A percentile compares a stretch with the other conserved stretches of the same genome.
phyloP scores from a whole-genome alignment of 2,888 invertebrate genomes.

The Tenthredo distinguenda region DNA sequence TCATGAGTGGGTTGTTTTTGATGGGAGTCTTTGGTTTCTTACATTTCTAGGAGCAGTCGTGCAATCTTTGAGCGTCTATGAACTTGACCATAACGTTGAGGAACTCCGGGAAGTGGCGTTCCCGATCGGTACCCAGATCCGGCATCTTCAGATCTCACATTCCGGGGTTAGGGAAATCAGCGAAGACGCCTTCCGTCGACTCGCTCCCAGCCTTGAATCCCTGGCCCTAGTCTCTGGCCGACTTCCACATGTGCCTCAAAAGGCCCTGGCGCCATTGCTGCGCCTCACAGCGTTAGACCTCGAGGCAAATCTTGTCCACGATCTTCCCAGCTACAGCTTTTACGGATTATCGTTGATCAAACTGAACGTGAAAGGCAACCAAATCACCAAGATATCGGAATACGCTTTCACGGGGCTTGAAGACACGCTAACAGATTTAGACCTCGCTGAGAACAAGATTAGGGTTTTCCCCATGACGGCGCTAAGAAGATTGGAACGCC shows the following conservation, averaged over 20 bases:
- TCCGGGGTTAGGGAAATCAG: constrained; percentile 79
- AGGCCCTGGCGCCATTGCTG: constrained; percentile 86
- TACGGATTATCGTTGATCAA: constrained; percentile 91
- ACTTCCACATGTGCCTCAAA: constrained; percentile 87
- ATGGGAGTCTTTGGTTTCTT: constrained; percentile 21
- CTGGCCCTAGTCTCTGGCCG: constrained; percentile 89
- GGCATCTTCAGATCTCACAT: constrained; percentile 89
- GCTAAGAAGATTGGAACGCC: constrained; percentile 86
- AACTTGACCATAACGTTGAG: constrained; percentile 90
- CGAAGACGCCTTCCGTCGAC: constrained; percentile 74
- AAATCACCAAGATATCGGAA: constrained; percentile 89
- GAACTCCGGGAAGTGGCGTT: constrained; percentile 88
- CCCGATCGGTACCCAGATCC: constrained; percentile 84
- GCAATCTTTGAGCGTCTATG: constrained; percentile 93
- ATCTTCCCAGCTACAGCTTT: constrained; percentile 92
- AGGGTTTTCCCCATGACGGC: constrained; percentile 90
- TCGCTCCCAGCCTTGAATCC: constrained; percentile 82
- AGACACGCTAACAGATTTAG: constrained; percentile 88
- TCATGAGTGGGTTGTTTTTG: neutral
- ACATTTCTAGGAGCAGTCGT: constrained; percentile 78
- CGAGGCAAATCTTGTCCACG: constrained; percentile 90
- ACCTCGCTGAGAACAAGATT: constrained; percentile 93
- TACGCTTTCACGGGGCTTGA: constrained; percentile 91
- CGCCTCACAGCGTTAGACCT: constrained; percentile 89
- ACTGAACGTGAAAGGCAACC: constrained; percentile 91